phyloP scores from a whole-genome alignment of 2,113 vertebrate species.

The Seriola rivoliana region DNA sequence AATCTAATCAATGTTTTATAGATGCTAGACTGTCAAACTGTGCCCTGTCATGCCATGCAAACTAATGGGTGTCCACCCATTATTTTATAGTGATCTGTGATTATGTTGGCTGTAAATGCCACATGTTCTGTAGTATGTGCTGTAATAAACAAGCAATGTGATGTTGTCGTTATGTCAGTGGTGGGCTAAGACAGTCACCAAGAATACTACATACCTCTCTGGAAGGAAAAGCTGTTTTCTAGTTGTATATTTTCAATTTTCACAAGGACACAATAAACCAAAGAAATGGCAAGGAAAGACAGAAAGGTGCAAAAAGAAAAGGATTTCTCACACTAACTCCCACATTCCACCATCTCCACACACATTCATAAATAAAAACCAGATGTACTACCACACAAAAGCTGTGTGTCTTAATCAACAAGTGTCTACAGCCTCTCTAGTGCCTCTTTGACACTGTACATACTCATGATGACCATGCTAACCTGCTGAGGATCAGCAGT shows the following conservation, averaged over 20 bases:
- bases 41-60: slow-evolving; percentile 27
- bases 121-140: background rate
- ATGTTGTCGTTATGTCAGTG: background rate
- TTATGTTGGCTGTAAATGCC: slow-evolving; percentile 21
- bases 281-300: background rate
- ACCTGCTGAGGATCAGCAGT: background rate
- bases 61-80: slow-evolving; percentile 27
- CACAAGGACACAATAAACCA: background rate
- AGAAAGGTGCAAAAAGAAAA: background rate
- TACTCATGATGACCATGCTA: background rate
- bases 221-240: background rate
- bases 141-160: background rate
- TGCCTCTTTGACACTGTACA: background rate
- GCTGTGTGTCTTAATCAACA: background rate
- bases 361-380: background rate
- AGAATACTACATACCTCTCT: background rate
- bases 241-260: background rate
- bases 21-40: slow-evolving; percentile 38
- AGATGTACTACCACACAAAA: background rate
- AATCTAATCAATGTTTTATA: slow-evolving; percentile 53
- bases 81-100: background rate
- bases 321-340: background rate
- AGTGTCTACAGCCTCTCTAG: background rate
- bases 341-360: background rate
- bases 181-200: background rate